These are phyloP conservation scores for fruit fly (Drosophila melanogaster) DNA, from an alignment of 1,140 invertebrate genomes.

Conservation along the genomic window DNA sequence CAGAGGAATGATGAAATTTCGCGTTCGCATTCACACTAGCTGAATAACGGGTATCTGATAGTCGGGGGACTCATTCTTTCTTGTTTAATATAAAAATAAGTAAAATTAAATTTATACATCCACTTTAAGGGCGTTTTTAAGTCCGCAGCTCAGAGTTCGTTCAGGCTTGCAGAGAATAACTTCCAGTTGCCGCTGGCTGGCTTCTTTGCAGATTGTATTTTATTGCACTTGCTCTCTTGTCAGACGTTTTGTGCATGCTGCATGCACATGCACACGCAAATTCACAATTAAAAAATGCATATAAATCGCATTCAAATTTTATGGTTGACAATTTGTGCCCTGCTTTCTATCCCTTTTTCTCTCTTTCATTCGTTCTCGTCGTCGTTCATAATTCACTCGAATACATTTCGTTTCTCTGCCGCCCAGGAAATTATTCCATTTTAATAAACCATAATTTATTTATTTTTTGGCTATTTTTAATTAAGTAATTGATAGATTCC, in stretches of 20 bases:
- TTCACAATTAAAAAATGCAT: constrained; percentile 45
- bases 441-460: constrained; percentile 57
- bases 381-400: constrained; percentile 35
- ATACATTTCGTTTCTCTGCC: constrained; percentile 20
- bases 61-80: no score
- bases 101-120: not conserved
- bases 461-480: constrained; percentile 66
- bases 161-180: constrained; percentile 13
- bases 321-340: constrained; percentile 46
- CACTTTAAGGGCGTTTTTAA: not conserved
- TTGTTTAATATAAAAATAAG: no score
- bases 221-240: constrained; percentile 11
- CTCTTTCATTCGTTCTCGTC: constrained; percentile 2
- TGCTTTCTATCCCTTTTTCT: constrained; percentile 5
- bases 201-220: constrained; percentile 14
- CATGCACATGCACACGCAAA: not conserved
- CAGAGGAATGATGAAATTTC: no score
- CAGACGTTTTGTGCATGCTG: constrained; percentile 10
- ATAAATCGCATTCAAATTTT: constrained; percentile 53
- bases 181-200: constrained; percentile 16
- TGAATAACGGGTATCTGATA: no score
- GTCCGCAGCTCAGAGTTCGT: constrained; percentile 33
- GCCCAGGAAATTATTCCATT: constrained; percentile 41
- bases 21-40: no score
- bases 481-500: constrained; percentile 77